These are phyloP conservation scores for Chlorodrepanis virens DNA, from an alignment of 2,113 vertebrate species.

Conservation along the genomic window DNA sequence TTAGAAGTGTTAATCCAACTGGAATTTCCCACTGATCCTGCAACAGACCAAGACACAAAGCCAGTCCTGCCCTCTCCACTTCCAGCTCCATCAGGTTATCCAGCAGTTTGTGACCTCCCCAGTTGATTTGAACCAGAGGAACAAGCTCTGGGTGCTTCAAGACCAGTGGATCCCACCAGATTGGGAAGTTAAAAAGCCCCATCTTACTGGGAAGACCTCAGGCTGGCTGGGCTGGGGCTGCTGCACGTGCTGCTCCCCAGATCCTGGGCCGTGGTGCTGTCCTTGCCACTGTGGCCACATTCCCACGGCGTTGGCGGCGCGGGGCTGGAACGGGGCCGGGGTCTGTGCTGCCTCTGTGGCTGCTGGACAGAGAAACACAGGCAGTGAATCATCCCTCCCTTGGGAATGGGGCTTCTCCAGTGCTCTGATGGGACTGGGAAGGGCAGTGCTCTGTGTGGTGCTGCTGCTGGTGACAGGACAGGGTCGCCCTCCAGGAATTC, in stretches of 20 bases:
- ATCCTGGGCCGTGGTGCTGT: slow-evolving; percentile 79
- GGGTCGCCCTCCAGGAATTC: background rate
- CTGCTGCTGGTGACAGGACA: rapidly evolving
- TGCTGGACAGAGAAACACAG: background rate
- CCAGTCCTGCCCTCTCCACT: background rate
- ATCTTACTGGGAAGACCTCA: slow-evolving; percentile 87
- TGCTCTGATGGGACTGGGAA: rapidly evolving
- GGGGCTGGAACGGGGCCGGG: slow-evolving; percentile 78
- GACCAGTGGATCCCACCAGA: rapidly evolving
- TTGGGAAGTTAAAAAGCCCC: background rate
- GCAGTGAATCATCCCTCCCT: rapidly evolving
- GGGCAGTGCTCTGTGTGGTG: rapidly evolving
- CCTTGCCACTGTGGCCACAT: slow-evolving; percentile 93
- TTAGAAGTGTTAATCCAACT: too few relatives aligned
- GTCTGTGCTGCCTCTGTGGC: slow-evolving; percentile 71
- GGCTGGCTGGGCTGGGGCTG: slow-evolving; percentile 84
- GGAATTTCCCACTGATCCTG: background rate
- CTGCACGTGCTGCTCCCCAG: slow-evolving; percentile 78
- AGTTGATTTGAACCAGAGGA: rapidly evolving
- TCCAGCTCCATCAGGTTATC: background rate
- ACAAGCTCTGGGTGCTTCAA: background rate
- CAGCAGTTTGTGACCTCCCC: background rate
- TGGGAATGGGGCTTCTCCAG: rapidly evolving
- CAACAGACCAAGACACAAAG: background rate
- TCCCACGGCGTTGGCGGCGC: slow-evolving; percentile 79